Evolutionary conservation across 2,113 vertebrate genomes (phyloP).

Genomic region (Bufo gargarizans): DNA sequence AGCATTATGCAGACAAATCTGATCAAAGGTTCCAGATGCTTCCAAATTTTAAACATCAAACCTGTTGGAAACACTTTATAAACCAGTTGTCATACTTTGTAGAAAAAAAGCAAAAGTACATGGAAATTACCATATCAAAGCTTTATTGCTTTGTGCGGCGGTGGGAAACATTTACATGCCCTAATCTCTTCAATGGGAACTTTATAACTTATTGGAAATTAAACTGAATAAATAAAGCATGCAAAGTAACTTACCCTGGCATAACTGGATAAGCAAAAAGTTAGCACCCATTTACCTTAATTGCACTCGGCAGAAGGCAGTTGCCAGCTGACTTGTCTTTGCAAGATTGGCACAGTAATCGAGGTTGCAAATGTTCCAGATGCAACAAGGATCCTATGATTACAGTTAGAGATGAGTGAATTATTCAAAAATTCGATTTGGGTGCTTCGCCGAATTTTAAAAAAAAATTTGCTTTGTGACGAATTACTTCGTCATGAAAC

Average conservation of each 20-base stretch:
- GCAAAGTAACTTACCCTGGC: background rate
- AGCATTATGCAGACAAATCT: slow-evolving; percentile 35
- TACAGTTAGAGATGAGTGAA: too few relatives aligned
- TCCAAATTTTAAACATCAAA: slow-evolving; percentile 47
- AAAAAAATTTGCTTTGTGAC: too few relatives aligned
- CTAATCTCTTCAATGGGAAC: slow-evolving; percentile 13
- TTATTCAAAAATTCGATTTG: too few relatives aligned
- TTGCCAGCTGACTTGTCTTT: background rate
- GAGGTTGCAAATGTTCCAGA: background rate
- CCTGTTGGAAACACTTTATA: slow-evolving; percentile 41
- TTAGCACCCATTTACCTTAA: background rate
- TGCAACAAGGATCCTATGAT: background rate
- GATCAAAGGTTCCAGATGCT: slow-evolving; percentile 39
- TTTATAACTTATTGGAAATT: slow-evolving; percentile 17
- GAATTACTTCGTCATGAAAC: too few relatives aligned
- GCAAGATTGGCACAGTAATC: background rate
- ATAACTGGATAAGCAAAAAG: background rate
- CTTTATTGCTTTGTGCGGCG: background rate
- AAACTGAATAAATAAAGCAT: slow-evolving; percentile 15
- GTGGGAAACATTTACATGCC: slow-evolving; percentile 15
- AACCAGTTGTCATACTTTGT: slow-evolving; percentile 36
- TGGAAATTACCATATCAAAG: slow-evolving; percentile 29
- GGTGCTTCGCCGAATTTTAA: too few relatives aligned
- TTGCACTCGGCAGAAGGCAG: background rate
- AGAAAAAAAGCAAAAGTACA: background rate